Conservation (phyloP, 2,113 vertebrate genomes). For the Plecotus auritus region DNA sequence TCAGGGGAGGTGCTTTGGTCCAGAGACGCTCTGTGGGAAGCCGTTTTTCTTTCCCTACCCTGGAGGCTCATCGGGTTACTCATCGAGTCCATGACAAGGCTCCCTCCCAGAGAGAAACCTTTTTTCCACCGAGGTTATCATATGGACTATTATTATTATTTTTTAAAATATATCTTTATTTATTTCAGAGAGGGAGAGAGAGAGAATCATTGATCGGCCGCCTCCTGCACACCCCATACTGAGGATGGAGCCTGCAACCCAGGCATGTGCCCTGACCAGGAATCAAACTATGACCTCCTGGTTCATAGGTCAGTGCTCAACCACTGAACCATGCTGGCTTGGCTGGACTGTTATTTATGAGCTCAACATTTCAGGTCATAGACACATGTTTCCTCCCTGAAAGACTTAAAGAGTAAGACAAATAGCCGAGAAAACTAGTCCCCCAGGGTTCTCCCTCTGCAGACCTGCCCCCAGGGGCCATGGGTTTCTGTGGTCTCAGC, state of each 20-base stretch:
- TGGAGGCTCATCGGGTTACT: neutral
- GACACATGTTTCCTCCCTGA: neutral
- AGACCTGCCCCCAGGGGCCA: neutral
- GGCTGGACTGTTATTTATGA: neutral
- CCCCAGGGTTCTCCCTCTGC: neutral
- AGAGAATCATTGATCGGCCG: too few relatives aligned
- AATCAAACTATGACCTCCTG: too few relatives aligned
- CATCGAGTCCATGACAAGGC: neutral
- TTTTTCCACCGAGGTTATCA: neutral
- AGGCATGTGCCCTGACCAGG: too few relatives aligned
- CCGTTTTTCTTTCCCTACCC: neutral
- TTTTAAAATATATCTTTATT: too few relatives aligned
- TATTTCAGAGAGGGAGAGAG: too few relatives aligned
- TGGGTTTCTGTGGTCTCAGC: neutral
- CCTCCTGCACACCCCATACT: too few relatives aligned
- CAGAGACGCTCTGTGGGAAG: neutral
- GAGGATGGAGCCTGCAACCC: too few relatives aligned
- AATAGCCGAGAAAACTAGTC: neutral
- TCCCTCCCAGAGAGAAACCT: neutral
- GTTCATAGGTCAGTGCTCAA: too few relatives aligned
- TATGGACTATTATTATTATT: neutral
- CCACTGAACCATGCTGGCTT: too few relatives aligned
- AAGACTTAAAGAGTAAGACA: conserved; percentile 1
- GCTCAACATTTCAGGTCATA: neutral
- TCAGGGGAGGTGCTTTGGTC: neutral